These are phyloP conservation scores for Chrysolina haemoptera DNA, from an alignment of 2,888 invertebrate species.

Conservation along the genomic window DNA sequence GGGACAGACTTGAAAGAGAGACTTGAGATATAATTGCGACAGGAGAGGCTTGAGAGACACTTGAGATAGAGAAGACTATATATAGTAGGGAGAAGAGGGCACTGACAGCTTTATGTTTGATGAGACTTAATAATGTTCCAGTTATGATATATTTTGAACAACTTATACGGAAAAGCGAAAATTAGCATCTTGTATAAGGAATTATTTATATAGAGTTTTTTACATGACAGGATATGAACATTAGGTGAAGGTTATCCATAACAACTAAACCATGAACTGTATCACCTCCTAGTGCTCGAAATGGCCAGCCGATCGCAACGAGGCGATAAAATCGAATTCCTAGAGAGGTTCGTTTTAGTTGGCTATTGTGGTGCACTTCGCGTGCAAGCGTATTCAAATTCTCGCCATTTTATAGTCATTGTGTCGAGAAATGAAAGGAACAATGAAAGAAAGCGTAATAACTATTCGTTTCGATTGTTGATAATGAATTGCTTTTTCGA, in stretches of 20 bases:
- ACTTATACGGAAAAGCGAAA: no score
- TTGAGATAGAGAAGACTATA: no score
- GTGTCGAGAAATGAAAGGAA: constrained; percentile 6
- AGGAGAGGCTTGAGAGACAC: no score
- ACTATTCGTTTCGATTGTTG: constrained; percentile 12
- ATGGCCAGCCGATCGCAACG: not conserved
- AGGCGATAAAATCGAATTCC: constrained; percentile 2
- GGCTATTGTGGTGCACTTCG: constrained; percentile 9
- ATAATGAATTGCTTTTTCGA: constrained; percentile 1
- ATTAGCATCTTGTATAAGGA: no score
- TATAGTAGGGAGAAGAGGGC: no score
- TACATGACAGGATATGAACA: no score
- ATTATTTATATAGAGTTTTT: no score
- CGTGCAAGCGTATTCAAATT: constrained; percentile 6
- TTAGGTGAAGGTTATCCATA: not conserved
- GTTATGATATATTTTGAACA: no score
- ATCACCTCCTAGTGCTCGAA: not conserved
- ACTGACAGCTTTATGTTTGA: no score
- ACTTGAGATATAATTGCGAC: no score
- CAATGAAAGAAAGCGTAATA: constrained; percentile 12
- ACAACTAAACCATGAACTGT: not conserved
- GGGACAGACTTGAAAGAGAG: no score
- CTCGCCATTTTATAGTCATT: constrained; percentile 1
- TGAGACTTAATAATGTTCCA: no score
- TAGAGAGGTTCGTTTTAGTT: not conserved